Evolutionary conservation across 2,888 invertebrate genomes (phyloP).

Genomic region (Ceriagrion tenellum): DNA sequence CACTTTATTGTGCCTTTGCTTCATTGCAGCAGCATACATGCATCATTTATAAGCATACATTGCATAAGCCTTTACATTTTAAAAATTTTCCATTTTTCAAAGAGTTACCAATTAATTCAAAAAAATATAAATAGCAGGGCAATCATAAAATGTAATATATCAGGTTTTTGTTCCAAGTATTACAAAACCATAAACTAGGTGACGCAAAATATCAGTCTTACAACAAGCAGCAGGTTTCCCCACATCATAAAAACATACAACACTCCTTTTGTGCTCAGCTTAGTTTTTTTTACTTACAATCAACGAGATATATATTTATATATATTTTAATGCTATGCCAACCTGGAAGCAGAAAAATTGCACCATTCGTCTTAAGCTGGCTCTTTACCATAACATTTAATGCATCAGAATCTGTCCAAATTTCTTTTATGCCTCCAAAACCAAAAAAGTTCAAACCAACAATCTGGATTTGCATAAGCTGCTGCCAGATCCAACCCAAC

Average conservation of each 20-base stretch:
- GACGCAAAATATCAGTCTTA: conserved; percentile 67
- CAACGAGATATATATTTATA: conserved; percentile 65
- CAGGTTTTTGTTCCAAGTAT: conserved; percentile 49
- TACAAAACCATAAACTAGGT: conserved; percentile 61
- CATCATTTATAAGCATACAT: conserved; percentile 68
- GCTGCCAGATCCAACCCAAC: conserved; percentile 67
- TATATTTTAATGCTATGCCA: conserved; percentile 64
- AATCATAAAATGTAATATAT: conserved; percentile 63
- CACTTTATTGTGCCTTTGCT: conserved; percentile 69
- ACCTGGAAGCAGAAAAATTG: conserved; percentile 65
- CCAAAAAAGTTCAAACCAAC: conserved; percentile 67
- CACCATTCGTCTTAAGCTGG: conserved; percentile 66
- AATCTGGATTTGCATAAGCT: conserved; percentile 66
- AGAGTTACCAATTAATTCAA: conserved; percentile 60
- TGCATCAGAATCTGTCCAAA: conserved; percentile 61
- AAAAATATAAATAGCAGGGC: conserved; percentile 66
- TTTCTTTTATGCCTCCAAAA: conserved; percentile 64
- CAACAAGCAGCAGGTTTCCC: conserved; percentile 65
- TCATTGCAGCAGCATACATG: conserved; percentile 69
- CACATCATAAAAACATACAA: conserved; percentile 67
- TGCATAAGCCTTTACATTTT: conserved; percentile 67
- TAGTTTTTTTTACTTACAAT: conserved; percentile 62
- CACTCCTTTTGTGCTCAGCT: conserved; percentile 65
- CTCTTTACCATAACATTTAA: conserved; percentile 67
- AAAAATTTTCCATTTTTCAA: conserved; percentile 55